Percentiles rank a stretch among this genome's conserved stretches.
These are phyloP conservation scores for Oryzias javanicus DNA, from an alignment of 2,113 vertebrate genomes.

Conservation along the genomic window DNA sequence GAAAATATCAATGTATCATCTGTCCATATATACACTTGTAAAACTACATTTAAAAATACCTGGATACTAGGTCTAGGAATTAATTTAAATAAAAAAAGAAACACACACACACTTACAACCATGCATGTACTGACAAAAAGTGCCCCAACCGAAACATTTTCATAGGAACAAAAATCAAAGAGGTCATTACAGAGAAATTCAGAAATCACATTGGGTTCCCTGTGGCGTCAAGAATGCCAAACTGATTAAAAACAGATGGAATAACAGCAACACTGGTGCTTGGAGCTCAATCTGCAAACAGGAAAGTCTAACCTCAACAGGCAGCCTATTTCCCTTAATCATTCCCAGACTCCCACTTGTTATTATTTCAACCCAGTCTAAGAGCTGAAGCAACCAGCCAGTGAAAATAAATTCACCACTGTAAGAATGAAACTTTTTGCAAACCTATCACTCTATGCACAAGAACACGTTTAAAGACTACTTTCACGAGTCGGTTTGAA, in stretches of 20 bases:
- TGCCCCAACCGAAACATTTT: conserved; percentile 36
- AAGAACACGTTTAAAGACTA: conserved; percentile 15
- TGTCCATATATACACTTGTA: conserved; percentile 11
- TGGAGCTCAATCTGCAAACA: conserved; percentile 87
- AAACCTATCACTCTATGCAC: conserved; percentile 33
- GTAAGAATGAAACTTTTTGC: conserved; percentile 44
- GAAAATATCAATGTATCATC: not conserved
- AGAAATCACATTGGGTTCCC: conserved; percentile 79
- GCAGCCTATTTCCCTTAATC: conserved; percentile 80
- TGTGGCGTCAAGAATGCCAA: conserved; percentile 81
- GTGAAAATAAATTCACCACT: conserved; percentile 65
- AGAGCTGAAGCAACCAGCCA: conserved; percentile 64
- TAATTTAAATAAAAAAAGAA: conserved; percentile 15
- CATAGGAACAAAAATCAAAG: conserved; percentile 73
- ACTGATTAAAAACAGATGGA: conserved; percentile 90
- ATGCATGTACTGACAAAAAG: conserved; percentile 15
- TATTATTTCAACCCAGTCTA: conserved; percentile 74
- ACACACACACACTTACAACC: conserved; percentile 6
- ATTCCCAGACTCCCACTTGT: conserved; percentile 82
- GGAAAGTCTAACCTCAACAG: conserved; percentile 84
- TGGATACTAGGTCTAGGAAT: not conserved
- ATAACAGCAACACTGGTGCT: conserved; percentile 80
- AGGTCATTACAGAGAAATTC: conserved; percentile 69
- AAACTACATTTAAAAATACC: conserved; percentile 13
- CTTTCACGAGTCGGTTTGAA: not conserved